Evolutionary conservation across 2,888 invertebrate genomes (phyloP), one percentile per base, ranked within the genome.

Genomic region (Caenorhabditis macrosperma): DNA sequence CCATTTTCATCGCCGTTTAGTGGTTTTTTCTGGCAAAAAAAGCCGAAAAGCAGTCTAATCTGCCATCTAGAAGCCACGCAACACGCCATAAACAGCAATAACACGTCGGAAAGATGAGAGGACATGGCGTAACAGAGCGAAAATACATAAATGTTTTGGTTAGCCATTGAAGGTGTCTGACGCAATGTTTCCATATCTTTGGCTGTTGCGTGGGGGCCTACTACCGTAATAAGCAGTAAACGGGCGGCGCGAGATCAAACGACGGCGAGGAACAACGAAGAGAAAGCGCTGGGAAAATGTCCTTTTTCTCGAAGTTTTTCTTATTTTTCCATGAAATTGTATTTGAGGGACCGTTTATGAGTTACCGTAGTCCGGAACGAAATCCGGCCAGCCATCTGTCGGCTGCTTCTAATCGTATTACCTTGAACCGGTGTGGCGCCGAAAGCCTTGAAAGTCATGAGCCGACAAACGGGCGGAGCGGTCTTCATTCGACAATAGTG

Each of bases 371-470:
- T 15, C 38, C 26, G 24, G 20, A 46, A 17, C n/a, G 7, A 17
- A 17, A 46, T 17, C 17, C 17, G 7, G 46, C 38, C 64, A 67
- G 52, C 66, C 67, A 67, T 57, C 67, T 67, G 67, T 67, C 57
- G 30, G 12, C 33, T 44, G 22, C 12, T 7, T 1, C 38, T 60
- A 46, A 20, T 50, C 17, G 44, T 46, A 28, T 71, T 52, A 64
- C 72, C 72, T 72, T 72, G 72, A 72, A 72, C 72, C 72, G 72
- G 72, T 64, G 24, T 55, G 74, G 60, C 74, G 74, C 64, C 66
- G 54, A 55, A 72, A 55, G 30, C n/a, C 50, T 35, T 38, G 54
- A 9, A 17, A 28, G 57, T 35, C 41, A 63, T 63, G 60, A 71
- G 61, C 64, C 74, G 64, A 64, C 74, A 75, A 76, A 67, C 59